These are phyloP conservation scores for Pherbina coryleti DNA, from an alignment of 2,888 invertebrate species.

Conservation along the genomic window DNA sequence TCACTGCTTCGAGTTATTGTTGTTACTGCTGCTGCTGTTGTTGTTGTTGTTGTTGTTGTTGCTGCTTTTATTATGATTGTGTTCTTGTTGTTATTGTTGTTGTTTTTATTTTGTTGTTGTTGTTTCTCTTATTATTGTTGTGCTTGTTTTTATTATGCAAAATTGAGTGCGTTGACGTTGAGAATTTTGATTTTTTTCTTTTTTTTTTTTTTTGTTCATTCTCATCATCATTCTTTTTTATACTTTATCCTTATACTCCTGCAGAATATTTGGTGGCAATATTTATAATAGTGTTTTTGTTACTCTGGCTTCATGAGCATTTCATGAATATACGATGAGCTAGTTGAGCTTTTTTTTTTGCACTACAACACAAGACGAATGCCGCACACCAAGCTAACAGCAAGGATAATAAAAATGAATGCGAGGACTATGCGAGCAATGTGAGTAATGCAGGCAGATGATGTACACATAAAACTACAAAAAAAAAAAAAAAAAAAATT, in stretches of 20 bases:
- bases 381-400: background rate
- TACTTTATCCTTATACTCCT: background rate
- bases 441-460: background rate
- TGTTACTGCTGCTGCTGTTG: background rate
- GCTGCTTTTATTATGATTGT: background rate
- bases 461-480: background rate
- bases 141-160: conserved; percentile 1
- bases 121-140: background rate
- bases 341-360: background rate
- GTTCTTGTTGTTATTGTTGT: background rate
- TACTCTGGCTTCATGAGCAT: background rate
- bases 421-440: background rate
- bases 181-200: background rate
- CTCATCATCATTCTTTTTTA: background rate
- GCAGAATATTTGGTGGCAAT: background rate
- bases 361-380: background rate
- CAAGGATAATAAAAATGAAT: conserved; percentile 11
- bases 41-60: background rate
- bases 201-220: background rate
- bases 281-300: background rate
- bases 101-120: no score
- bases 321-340: conserved; percentile 28
- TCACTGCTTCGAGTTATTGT: background rate
- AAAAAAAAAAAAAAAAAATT: no score
- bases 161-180: conserved; percentile 3